Evolutionary conservation across 1,140 invertebrate species (phyloP).

Genomic region (Drosophila willistoni): DNA sequence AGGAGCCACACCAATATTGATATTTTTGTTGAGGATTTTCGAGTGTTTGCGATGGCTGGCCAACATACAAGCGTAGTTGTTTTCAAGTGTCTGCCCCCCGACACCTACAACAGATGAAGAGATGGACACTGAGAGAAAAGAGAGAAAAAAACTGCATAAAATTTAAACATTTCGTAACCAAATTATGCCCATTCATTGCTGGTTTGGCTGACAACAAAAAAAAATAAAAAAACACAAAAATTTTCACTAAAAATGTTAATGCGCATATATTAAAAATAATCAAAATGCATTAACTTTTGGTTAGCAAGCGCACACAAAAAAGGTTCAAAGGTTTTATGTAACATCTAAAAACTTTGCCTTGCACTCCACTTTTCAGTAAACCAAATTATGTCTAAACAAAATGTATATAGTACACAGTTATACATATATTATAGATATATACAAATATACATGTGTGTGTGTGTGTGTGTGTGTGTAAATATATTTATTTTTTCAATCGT

Average conservation of each 20-base stretch:
- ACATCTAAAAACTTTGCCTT: slow-evolving; percentile 21
- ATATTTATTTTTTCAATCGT: neutral
- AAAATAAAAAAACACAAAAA: slow-evolving; percentile 23
- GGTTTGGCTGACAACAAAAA: neutral
- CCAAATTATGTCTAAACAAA: neutral
- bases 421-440: too few species aligned
- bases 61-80: slow-evolving; percentile 2
- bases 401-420: neutral
- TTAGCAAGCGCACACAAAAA: slow-evolving; percentile 50
- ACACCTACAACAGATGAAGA: slow-evolving; percentile 60
- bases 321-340: slow-evolving; percentile 39
- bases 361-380: neutral
- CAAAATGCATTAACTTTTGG: slow-evolving; percentile 78
- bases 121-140: neutral
- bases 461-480: neutral
- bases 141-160: slow-evolving; percentile 32
- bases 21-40: slow-evolving; percentile 70
- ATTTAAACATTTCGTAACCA: slow-evolving; percentile 61
- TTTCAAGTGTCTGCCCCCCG: slow-evolving; percentile 46
- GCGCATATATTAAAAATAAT: slow-evolving; percentile 76
- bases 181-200: slow-evolving; percentile 15
- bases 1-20: slow-evolving; percentile 71
- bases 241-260: slow-evolving; percentile 33
- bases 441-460: too few species aligned
- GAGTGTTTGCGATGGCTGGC: slow-evolving; percentile 14